Conservation (phyloP, 2,113 vertebrate genomes). For the Ahaetulla prasina region DNA sequence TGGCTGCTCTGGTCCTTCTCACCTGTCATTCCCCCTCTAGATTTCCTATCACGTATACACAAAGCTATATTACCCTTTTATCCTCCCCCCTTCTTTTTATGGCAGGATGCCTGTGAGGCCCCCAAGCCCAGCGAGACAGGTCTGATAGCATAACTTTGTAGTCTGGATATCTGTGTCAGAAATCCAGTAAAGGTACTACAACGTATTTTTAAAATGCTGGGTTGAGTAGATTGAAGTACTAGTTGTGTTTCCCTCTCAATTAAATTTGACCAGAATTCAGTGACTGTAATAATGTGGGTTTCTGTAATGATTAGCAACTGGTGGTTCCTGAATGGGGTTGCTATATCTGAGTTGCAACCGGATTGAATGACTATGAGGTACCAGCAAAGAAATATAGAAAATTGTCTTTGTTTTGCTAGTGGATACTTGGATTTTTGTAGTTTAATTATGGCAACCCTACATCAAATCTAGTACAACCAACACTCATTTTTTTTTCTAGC, state of each 20-base stretch:
- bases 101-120: too few relatives aligned
- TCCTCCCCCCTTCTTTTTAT: too few relatives aligned
- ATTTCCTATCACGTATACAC: too few relatives aligned
- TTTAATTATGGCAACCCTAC: not conserved
- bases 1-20: too few relatives aligned
- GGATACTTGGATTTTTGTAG: not conserved
- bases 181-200: not conserved
- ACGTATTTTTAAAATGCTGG: not conserved
- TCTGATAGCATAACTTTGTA: not conserved
- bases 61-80: too few relatives aligned
- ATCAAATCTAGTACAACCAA: not conserved
- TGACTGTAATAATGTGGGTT: not conserved
- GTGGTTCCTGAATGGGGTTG: not conserved
- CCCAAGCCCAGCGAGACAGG: too few relatives aligned
- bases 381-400: not conserved
- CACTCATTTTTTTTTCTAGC: not conserved
- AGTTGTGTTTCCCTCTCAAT: not conserved
- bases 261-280: not conserved
- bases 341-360: not conserved
- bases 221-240: not conserved
- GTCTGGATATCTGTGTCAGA: too few relatives aligned
- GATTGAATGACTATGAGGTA: not conserved
- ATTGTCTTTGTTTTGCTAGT: not conserved
- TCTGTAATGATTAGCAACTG: not conserved
- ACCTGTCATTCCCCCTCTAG: too few relatives aligned